These are phyloP conservation scores for Formica exsecta DNA, from an alignment of 1,140 invertebrate genomes.

Conservation along the genomic window DNA sequence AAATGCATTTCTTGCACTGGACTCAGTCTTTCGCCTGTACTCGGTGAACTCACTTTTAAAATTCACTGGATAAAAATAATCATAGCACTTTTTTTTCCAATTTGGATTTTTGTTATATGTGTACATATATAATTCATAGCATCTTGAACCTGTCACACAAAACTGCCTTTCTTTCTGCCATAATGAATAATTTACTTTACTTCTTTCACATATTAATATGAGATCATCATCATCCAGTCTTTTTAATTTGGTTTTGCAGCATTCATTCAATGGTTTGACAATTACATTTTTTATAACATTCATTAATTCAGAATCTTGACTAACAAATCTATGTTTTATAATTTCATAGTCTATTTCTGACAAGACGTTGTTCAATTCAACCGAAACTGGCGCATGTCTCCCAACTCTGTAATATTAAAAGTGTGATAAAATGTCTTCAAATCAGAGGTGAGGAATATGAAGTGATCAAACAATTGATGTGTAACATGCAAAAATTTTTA, in stretches of 20 bases:
- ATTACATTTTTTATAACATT: background rate
- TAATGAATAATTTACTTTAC: background rate
- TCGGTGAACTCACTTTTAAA: too few relatives aligned
- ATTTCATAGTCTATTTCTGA: background rate
- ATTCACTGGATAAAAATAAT: background rate
- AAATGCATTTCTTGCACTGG: too few relatives aligned
- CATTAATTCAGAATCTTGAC: background rate
- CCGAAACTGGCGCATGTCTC: background rate
- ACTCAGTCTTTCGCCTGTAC: too few relatives aligned
- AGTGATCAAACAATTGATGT: background rate
- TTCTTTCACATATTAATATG: background rate
- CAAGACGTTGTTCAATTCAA: background rate
- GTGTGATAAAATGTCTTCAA: background rate
- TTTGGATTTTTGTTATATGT: constrained; percentile 5
- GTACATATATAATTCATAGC: background rate
- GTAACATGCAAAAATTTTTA: too few relatives aligned
- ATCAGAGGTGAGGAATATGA: background rate
- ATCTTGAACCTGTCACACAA: constrained; percentile 5
- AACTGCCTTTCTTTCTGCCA: constrained; percentile 10
- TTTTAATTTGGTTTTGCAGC: constrained; percentile 8
- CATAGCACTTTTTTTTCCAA: background rate
- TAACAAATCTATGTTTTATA: background rate
- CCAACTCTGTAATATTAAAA: constrained; percentile 7
- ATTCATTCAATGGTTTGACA: background rate
- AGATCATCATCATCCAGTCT: background rate